Evolutionary conservation across 2,113 vertebrate genomes (phyloP), one percentile per base, ranked within the genome.

Genomic region (Cricetomys ansorgei): DNA sequence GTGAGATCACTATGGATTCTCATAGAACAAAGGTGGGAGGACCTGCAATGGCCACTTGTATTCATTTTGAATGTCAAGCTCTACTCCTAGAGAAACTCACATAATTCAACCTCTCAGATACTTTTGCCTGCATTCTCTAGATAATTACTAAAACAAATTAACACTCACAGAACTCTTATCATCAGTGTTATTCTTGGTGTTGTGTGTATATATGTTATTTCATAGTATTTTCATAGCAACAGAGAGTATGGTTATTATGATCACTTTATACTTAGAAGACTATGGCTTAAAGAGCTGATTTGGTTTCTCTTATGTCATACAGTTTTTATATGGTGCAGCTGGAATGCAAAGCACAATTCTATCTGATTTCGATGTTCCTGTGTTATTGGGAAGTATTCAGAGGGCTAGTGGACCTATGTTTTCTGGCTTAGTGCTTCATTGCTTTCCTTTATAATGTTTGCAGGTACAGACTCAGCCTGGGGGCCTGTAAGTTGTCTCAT

Each of bases 111-210:
- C 21, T 83, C 37, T 73, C 23, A 88, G 75, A 70, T 1, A 83
- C 25, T 40, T 99, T 99, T 99, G 99, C 98, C 99, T 99, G 91
- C 25, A 65, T 92, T 80, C 53, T 90, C 91, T 55, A 65, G 8
- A 84, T 77, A 72, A 92, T n/a, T 91, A 27, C 23, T 57, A 75
- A 92, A 96, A 64, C 7, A 27, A 69, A 75, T 16, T 73, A 57
- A 40, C 48, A 75, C 80, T 92, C 92, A 69, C 45, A 88, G 31
- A 62, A 45, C 19, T 88, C 40, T 92, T 94, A 90, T 17, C 80
- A 64, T 45, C 17, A 80, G 87, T 29, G 40, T 5, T 84, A 50
- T 88, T n/a, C 25, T 81, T 50, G 45, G 17, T 86, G 7, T 19
- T 89, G 9, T 45, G 29, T 84, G 45, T 87, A 2, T 76, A 8